Percentiles rank a stretch among this genome's conserved stretches.
phyloP scores from a whole-genome alignment of 2,797 vertebrate species.

The Pipistrellus nathusii region DNA sequence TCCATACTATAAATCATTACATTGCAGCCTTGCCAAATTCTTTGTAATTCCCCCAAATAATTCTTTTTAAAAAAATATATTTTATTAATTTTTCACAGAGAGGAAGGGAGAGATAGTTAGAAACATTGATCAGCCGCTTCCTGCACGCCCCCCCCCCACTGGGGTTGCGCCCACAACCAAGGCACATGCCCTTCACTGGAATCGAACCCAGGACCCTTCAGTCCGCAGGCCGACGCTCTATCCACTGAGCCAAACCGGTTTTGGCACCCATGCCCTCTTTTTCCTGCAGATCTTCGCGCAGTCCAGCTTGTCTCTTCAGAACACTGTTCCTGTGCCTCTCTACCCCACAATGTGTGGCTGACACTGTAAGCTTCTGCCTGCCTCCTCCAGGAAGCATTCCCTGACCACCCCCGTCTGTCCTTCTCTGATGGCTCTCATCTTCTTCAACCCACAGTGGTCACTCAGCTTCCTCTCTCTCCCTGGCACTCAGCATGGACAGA shows the following conservation, averaged over 20 bases:
- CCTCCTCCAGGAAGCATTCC: not conserved
- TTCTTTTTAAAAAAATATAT: too few species aligned
- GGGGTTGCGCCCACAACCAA: too few species aligned
- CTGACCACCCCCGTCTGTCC: not conserved
- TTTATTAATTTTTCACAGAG: too few species aligned
- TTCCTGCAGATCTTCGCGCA: not conserved
- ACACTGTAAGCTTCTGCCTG: not conserved
- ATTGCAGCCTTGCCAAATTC: not conserved
- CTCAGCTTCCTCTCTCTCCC: not conserved
- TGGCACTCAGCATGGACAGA: not conserved
- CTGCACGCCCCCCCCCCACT: too few species aligned
- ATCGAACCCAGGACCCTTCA: too few species aligned
- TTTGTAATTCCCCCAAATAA: not conserved
- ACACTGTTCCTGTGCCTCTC: not conserved
- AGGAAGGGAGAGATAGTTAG: too few species aligned
- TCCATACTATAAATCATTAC: not conserved
- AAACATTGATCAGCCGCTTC: too few species aligned
- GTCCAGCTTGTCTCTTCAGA: conserved; percentile 17
- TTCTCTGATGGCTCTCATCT: not conserved
- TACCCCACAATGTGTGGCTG: not conserved
- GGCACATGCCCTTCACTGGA: too few species aligned
- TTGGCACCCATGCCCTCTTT: not conserved
- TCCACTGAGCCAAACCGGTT: too few species aligned
- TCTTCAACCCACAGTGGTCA: not conserved
- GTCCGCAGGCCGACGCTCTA: too few species aligned